Percentiles rank a stretch among this genome's conserved stretches.
Evolutionary conservation across 2,888 invertebrate species (phyloP).

Genomic region (Furcula furcula): DNA sequence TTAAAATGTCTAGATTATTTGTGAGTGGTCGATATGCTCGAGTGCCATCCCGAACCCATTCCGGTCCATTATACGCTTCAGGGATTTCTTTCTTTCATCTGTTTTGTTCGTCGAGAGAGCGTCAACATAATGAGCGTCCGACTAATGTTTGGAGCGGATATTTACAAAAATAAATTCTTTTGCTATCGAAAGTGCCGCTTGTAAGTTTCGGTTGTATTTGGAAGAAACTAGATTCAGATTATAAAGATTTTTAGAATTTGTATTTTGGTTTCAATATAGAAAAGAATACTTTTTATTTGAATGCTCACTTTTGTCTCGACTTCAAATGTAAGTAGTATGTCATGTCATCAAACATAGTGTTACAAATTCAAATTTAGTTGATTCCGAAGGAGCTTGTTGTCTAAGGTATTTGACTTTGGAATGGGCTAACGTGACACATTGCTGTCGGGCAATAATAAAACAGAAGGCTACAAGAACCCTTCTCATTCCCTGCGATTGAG

Average conservation of each 20-base stretch:
- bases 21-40: constrained; percentile 29
- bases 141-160: constrained; percentile 59
- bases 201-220: constrained; percentile 30
- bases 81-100: constrained; percentile 59
- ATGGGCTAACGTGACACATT: too few species aligned
- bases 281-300: background rate
- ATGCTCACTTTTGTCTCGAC: too few species aligned
- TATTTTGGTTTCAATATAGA: background rate
- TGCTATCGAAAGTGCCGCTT: constrained; percentile 27
- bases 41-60: constrained; percentile 39
- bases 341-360: too few species aligned
- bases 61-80: constrained; percentile 57
- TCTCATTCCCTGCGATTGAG: too few species aligned
- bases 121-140: constrained; percentile 59
- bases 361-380: too few species aligned
- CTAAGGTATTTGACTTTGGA: too few species aligned
- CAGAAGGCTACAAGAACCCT: too few species aligned
- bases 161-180: constrained; percentile 49
- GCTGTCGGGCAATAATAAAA: too few species aligned
- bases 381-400: too few species aligned
- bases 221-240: constrained; percentile 17
- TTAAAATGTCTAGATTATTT: constrained; percentile 10
- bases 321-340: too few species aligned
- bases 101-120: constrained; percentile 53
- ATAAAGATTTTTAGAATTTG: background rate